A percentile compares a stretch with the other conserved stretches of the same genome.
phyloP scores from a whole-genome alignment of 2,888 invertebrate species.

The Idaea dimidiata region DNA sequence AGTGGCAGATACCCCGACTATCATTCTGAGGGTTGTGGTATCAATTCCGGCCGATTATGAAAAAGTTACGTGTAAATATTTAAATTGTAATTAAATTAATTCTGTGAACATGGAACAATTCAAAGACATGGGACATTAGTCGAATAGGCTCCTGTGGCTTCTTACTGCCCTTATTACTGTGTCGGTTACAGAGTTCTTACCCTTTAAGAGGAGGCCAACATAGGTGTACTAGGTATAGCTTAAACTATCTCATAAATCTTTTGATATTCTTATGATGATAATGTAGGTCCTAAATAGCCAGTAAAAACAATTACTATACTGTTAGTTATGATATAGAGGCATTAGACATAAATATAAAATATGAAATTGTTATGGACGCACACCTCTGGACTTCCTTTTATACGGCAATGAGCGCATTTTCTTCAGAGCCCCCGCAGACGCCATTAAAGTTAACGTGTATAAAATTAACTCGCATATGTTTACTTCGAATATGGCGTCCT shows the following conservation, averaged over 20 bases:
- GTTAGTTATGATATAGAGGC: slow-evolving; percentile 3
- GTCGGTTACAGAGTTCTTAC: no score
- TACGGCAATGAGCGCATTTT: slow-evolving; percentile 86
- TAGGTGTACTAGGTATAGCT: no score
- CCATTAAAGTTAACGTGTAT: slow-evolving; percentile 84
- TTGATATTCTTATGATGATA: neutral
- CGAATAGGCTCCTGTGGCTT: no score
- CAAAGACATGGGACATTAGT: no score
- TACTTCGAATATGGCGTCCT: slow-evolving; percentile 86
- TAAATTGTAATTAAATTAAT: no score
- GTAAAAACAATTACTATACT: slow-evolving; percentile 14
- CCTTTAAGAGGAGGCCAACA: no score
- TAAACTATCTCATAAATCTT: neutral
- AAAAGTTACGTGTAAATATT: no score
- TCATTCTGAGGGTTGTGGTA: no score
- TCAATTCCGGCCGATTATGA: no score
- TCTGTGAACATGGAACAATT: no score
- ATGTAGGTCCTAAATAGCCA: neutral
- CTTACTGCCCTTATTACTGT: no score
- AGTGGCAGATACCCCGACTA: no score
- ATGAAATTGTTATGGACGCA: slow-evolving; percentile 34
- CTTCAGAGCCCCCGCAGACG: slow-evolving; percentile 83
- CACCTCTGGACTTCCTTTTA: slow-evolving; percentile 81
- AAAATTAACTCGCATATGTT: slow-evolving; percentile 88
- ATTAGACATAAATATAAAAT: slow-evolving; percentile 6